Evolutionary conservation across 2,113 vertebrate species (phyloP).

Genomic region (Dromaius novaehollandiae): DNA sequence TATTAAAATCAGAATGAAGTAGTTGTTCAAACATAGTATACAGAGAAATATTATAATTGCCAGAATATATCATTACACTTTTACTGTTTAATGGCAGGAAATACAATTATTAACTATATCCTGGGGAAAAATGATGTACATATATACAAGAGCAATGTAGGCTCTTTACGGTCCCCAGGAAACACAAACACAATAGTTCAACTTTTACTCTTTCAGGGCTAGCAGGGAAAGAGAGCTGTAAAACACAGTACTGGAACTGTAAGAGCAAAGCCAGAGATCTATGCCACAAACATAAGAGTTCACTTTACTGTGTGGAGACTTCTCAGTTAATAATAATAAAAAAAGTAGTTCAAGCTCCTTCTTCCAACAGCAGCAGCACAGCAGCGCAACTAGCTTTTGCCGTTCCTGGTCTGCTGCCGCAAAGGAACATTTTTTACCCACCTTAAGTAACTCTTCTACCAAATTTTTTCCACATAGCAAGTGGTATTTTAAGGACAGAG

Average conservation of each 20-base stretch:
- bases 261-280: background rate
- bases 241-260: background rate
- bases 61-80: background rate
- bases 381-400: background rate
- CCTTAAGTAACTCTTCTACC: constrained; percentile 35
- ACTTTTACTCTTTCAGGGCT: background rate
- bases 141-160: background rate
- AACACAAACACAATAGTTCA: background rate
- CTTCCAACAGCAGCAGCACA: background rate
- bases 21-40: background rate
- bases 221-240: background rate
- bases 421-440: constrained; percentile 50
- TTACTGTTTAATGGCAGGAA: background rate
- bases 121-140: background rate
- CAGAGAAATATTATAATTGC: background rate
- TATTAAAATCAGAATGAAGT: background rate
- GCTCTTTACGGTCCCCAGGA: background rate
- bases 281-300: background rate
- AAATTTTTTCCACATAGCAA: constrained; percentile 1
- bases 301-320: background rate
- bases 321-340: background rate
- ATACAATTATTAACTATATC: background rate
- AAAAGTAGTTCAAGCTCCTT: background rate
- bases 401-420: constrained; percentile 6
- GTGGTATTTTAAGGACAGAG: background rate